phyloP scores from a whole-genome alignment of 2,888 invertebrate genomes.

The Trisateles emortualis region DNA sequence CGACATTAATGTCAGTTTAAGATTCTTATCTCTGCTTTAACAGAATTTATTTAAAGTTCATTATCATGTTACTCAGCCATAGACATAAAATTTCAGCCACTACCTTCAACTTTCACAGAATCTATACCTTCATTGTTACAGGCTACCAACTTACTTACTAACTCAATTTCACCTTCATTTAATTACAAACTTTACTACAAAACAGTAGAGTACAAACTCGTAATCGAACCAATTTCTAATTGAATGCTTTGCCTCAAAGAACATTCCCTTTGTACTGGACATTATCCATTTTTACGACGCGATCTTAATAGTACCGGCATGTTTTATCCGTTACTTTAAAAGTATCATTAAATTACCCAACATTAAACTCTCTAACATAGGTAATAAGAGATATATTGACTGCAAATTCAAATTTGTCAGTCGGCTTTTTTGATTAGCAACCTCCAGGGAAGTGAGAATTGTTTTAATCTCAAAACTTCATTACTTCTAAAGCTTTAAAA shows the following conservation, averaged over 20 bases:
- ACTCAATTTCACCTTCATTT: constrained; percentile 21
- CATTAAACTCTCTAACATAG: constrained; percentile 38
- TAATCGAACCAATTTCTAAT: constrained; percentile 52
- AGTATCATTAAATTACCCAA: constrained; percentile 24
- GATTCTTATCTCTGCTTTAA: constrained; percentile 26
- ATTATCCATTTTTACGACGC: constrained; percentile 73
- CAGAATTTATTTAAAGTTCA: constrained; percentile 21
- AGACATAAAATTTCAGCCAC: constrained; percentile 35
- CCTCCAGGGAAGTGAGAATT: constrained; percentile 56
- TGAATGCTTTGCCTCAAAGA: constrained; percentile 52
- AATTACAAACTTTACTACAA: constrained; percentile 41
- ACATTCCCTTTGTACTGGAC: constrained; percentile 56
- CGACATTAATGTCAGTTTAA: constrained; percentile 29
- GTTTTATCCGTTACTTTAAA: constrained; percentile 45
- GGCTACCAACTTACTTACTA: constrained; percentile 21
- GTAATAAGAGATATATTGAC: constrained; percentile 29
- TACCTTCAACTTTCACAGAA: constrained; percentile 48
- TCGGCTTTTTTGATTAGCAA: constrained; percentile 64
- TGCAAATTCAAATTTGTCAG: constrained; percentile 20
- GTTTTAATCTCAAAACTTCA: constrained; percentile 56
- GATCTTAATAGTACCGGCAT: constrained; percentile 64
- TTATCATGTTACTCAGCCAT: constrained; percentile 32
- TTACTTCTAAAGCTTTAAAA: constrained; percentile 31
- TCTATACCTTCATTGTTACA: constrained; percentile 41
- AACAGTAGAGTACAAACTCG: constrained; percentile 32